These are phyloP conservation scores for Heliothis peltigera DNA, from an alignment of 2,888 invertebrate species.

Conservation along the genomic window DNA sequence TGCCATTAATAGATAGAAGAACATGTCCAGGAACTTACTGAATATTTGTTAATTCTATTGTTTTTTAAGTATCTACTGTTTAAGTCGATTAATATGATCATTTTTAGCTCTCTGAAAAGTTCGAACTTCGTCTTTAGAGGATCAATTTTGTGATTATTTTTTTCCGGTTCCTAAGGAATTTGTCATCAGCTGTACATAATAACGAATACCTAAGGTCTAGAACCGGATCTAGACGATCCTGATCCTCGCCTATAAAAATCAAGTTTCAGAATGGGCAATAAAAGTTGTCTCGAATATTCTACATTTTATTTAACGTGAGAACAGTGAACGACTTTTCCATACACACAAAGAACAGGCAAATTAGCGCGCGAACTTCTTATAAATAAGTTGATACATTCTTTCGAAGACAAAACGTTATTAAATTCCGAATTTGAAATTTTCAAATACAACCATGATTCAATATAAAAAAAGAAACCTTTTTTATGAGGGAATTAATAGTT, in stretches of 20 bases:
- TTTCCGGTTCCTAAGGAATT: neutral
- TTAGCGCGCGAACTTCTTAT: neutral
- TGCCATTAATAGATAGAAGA: neutral
- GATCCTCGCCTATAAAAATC: neutral
- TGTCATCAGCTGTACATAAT: neutral
- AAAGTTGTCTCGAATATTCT: neutral
- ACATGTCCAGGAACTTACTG: neutral
- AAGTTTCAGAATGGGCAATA: neutral
- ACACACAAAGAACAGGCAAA: neutral
- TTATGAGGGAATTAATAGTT: neutral
- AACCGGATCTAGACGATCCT: slow-evolving; percentile 20
- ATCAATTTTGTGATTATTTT: neutral
- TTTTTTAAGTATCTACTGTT: no score
- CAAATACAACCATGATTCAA: no score
- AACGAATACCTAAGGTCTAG: neutral
- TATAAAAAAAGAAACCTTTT: no score
- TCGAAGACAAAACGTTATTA: neutral
- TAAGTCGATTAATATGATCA: no score
- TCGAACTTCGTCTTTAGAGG: neutral
- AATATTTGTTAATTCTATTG: no score
- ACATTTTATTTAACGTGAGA: neutral
- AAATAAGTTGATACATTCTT: neutral
- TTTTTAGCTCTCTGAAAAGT: no score
- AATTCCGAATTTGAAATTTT: no score
- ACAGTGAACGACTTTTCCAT: neutral